Evolutionary conservation across 2,888 invertebrate genomes (phyloP).

Genomic region (Crioceris asparagi): DNA sequence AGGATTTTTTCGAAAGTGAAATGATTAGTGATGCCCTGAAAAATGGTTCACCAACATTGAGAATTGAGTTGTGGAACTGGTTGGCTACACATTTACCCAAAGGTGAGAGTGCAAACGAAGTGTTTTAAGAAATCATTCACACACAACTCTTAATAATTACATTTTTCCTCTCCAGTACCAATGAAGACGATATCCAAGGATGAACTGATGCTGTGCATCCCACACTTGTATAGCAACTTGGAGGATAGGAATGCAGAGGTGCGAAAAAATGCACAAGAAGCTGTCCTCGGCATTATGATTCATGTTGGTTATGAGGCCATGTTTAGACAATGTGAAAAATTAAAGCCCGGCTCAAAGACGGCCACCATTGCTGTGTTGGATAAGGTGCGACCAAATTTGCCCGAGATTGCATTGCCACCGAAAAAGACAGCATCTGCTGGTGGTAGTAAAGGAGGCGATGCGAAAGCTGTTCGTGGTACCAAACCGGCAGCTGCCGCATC

Average conservation of each 20-base stretch:
- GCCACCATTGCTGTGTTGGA: constrained; percentile 72
- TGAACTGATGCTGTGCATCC: constrained; percentile 68
- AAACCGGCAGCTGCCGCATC: constrained; percentile 44
- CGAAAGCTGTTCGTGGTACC: constrained; percentile 48
- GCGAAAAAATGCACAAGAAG: constrained; percentile 80
- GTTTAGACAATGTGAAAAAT: constrained; percentile 62
- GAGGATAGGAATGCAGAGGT: constrained; percentile 90
- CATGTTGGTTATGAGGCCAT: constrained; percentile 78
- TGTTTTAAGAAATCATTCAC: neutral
- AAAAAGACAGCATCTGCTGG: constrained; percentile 52
- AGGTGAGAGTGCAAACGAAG: constrained; percentile 36
- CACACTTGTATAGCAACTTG: constrained; percentile 66
- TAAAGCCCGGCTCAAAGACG: constrained; percentile 70
- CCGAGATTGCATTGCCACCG: constrained; percentile 64
- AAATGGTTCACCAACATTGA: constrained; percentile 70
- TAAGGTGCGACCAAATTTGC: constrained; percentile 74
- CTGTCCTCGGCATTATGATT: constrained; percentile 85
- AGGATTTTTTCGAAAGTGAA: constrained; percentile 78
- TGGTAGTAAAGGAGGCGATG: constrained; percentile 29
- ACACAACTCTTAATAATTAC: neutral
- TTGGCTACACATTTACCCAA: constrained; percentile 69
- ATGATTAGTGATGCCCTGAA: constrained; percentile 81
- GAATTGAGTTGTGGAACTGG: constrained; percentile 79
- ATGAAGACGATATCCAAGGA: constrained; percentile 67
- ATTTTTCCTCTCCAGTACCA: constrained; percentile 42